These are phyloP conservation scores for Acanthis flammea DNA, from an alignment of 2,797 vertebrate genomes.

Conservation along the genomic window DNA sequence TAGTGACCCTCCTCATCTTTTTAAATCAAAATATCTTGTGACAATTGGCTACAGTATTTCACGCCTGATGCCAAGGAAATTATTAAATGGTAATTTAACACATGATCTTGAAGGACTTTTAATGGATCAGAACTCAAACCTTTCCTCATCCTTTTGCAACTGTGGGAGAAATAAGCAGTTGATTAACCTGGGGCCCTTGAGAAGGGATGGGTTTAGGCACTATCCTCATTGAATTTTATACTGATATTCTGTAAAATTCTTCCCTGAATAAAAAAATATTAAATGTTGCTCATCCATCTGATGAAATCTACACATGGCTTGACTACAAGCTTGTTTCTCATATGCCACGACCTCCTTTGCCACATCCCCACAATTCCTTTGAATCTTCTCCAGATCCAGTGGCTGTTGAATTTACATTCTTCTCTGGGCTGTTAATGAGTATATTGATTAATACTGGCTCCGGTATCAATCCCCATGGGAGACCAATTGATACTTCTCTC, in stretches of 20 bases:
- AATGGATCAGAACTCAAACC: not conserved
- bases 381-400: conserved; percentile 27
- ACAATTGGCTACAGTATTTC: not conserved
- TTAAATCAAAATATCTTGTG: not conserved
- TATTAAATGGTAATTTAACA: not conserved
- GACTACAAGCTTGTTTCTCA: not conserved
- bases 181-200: not conserved
- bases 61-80: not conserved
- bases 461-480: conserved; percentile 29
- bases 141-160: not conserved
- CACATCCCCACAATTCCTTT: not conserved
- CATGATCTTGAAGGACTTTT: not conserved
- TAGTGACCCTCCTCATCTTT: not conserved
- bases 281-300: not conserved
- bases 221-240: not conserved
- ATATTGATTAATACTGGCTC: conserved; percentile 65
- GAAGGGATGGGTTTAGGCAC: not conserved
- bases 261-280: not conserved
- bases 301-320: not conserved
- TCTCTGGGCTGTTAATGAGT: conserved; percentile 61
- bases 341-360: not conserved
- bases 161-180: not conserved
- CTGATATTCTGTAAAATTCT: not conserved
- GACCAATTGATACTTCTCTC: conserved; percentile 65
- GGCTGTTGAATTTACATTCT: conserved; percentile 62